Base-by-base conservation (phyloP, 2,113 vertebrate species). In the Falcunculus frontatus region DNA sequence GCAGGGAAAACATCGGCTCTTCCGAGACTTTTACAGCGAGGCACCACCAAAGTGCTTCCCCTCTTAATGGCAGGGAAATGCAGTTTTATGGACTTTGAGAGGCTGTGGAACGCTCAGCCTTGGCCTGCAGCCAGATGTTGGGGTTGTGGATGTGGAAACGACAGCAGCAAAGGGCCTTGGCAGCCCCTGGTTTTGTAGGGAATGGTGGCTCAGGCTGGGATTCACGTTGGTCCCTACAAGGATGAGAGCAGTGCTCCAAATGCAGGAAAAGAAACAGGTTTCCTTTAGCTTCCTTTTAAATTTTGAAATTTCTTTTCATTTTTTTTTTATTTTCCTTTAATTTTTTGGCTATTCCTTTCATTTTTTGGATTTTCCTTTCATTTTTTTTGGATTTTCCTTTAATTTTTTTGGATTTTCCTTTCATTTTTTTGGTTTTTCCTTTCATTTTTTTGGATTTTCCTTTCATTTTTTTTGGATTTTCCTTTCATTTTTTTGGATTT, bases 31-130 rank as follows among this genome's bases (percentile, higher is more conserved):
- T 67, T 44, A 55, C 55, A 80, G 59, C 20, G 42, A 50, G 1
- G 8, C 44, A 60, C 79, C 53, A 79, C 42, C 37, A 90, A 95
- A 97, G 90, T 78, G 57, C 57, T 79, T 94, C 84, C 75, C 86
- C 80, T 75, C 64, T 89, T 76, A 72, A 83, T 86, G 93, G 94
- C 91, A 95, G 60, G 39, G 39, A 94, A 83, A 93, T 2, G 19
- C 74, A 55, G 11, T 92, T 96, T 96, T 96, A 95, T 64, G n/a
- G 95, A 84, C 68, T 95, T 79, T 9, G 50, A 89, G 90, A 86
- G 83, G 30, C 82, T 1, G 35, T 4, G 42, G 84, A 88, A 49
- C 44, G 32, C 65, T 94, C 78, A 62, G 73, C 14, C 60, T 4
- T 91, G 91, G 84, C 85, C 41, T 2, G 4, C 1, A 4, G 95